Evolutionary conservation across 2,888 invertebrate genomes (phyloP).

Genomic region (Melanotus villosus): DNA sequence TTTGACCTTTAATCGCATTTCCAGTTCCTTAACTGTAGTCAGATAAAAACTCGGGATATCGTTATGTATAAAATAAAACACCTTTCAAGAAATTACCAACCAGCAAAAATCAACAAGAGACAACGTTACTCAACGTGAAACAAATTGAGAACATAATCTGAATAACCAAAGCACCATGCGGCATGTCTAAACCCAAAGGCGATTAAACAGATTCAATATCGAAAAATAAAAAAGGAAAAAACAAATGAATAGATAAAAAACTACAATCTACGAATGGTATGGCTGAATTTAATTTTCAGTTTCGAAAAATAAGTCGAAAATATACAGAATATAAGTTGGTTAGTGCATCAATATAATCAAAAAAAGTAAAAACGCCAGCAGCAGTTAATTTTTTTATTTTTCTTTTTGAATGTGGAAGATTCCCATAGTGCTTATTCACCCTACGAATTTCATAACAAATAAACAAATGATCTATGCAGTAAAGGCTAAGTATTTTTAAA

Average conservation of each 20-base stretch:
- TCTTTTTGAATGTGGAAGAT: slow-evolving; percentile 17
- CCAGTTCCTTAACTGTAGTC: slow-evolving; percentile 40
- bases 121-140: slow-evolving; percentile 27
- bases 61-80: slow-evolving; percentile 33
- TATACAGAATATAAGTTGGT: slow-evolving; percentile 40
- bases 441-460: not conserved
- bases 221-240: slow-evolving; percentile 12
- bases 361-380: slow-evolving; percentile 45
- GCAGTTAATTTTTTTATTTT: slow-evolving; percentile 37
- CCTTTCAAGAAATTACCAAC: slow-evolving; percentile 21
- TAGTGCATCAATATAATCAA: slow-evolving; percentile 45
- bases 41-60: slow-evolving; percentile 21
- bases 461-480: no score
- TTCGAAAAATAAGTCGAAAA: slow-evolving; percentile 2
- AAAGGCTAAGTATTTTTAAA: no score
- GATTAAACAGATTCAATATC: slow-evolving; percentile 16
- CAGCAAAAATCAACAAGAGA: slow-evolving; percentile 28
- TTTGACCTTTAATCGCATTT: slow-evolving; percentile 36
- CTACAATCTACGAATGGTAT: slow-evolving; percentile 41
- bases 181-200: slow-evolving; percentile 43
- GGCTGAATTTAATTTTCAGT: slow-evolving; percentile 29
- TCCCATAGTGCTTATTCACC: slow-evolving; percentile 37
- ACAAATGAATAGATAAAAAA: slow-evolving; percentile 30
- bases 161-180: slow-evolving; percentile 47
- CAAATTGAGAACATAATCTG: slow-evolving; percentile 27